A percentile compares a stretch with the other conserved stretches of the same genome.
These are phyloP conservation scores for Melanogrammus aeglefinus DNA, from an alignment of 2,797 vertebrate genomes.

Conservation along the genomic window DNA sequence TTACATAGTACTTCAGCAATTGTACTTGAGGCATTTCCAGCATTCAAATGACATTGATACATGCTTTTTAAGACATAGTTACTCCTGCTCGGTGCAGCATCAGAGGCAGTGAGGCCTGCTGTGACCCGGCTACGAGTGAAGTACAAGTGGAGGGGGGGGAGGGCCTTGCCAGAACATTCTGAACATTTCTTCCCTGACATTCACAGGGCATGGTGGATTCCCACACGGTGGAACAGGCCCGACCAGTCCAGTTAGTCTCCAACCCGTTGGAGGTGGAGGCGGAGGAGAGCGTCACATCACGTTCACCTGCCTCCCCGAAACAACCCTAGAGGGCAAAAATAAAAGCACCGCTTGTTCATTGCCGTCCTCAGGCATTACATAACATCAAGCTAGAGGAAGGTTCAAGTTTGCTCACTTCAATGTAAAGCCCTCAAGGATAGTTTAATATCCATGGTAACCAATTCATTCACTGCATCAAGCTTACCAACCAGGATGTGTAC, in stretches of 20 bases:
- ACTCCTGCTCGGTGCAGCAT: too few relatives aligned
- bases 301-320: background rate
- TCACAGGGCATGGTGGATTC: conserved; percentile 26
- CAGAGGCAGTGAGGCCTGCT: background rate
- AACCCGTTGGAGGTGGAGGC: conserved; percentile 21
- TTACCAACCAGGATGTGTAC: background rate
- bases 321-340: background rate
- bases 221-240: conserved; percentile 55
- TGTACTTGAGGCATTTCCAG: background rate
- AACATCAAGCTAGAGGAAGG: background rate
- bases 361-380: background rate
- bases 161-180: conserved; percentile 54
- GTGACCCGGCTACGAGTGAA: background rate
- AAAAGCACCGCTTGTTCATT: background rate
- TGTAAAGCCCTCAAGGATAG: background rate
- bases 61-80: background rate
- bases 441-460: background rate
- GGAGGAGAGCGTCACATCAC: conserved; percentile 15
- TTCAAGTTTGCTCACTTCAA: background rate
- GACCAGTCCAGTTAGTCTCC: conserved; percentile 56
- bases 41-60: background rate
- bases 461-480: background rate
- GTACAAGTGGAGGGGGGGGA: background rate
- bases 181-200: conserved; percentile 45
- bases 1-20: too few relatives aligned